phyloP scores from a whole-genome alignment of 2,888 invertebrate species.

The Galeopsomyia nigrocyanea region DNA sequence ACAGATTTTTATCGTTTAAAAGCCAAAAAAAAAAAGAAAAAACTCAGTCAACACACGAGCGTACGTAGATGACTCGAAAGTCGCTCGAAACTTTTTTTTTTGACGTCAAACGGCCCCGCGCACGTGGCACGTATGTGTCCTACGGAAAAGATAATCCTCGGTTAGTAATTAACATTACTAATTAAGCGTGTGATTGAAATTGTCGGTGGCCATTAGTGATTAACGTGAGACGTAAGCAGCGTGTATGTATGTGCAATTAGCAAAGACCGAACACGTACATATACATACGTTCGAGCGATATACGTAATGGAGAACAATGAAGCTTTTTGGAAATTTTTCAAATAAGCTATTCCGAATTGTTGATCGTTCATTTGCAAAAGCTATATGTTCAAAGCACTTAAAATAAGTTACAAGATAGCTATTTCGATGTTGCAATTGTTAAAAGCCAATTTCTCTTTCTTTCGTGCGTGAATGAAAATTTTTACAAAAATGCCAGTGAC shows the following conservation, averaged over 20 bases:
- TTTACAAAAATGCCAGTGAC: too few relatives aligned
- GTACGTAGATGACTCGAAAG: constrained; percentile 15
- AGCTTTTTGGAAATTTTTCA: too few relatives aligned
- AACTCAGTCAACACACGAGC: constrained; percentile 17
- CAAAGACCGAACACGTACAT: constrained; percentile 1
- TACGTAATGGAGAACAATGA: too few relatives aligned
- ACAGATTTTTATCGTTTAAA: background rate
- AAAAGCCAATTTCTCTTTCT: too few relatives aligned
- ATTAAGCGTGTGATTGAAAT: constrained; percentile 35
- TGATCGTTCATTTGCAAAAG: too few relatives aligned
- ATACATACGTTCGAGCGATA: too few relatives aligned
- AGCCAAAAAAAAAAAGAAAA: background rate
- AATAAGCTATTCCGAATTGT: too few relatives aligned
- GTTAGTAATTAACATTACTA: constrained; percentile 41
- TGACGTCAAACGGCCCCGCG: background rate
- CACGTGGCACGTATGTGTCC: constrained; percentile 10
- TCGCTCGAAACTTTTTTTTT: constrained; percentile 20
- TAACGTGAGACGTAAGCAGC: constrained; percentile 19
- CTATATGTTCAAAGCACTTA: too few relatives aligned
- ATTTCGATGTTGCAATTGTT: too few relatives aligned
- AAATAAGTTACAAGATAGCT: too few relatives aligned
- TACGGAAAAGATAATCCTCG: constrained; percentile 23
- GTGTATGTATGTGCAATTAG: constrained; percentile 28
- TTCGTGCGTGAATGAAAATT: too few relatives aligned
- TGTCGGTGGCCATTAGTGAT: constrained; percentile 19